Conservation (phyloP, 2,888 invertebrate genomes). For the Apamea sordens region DNA sequence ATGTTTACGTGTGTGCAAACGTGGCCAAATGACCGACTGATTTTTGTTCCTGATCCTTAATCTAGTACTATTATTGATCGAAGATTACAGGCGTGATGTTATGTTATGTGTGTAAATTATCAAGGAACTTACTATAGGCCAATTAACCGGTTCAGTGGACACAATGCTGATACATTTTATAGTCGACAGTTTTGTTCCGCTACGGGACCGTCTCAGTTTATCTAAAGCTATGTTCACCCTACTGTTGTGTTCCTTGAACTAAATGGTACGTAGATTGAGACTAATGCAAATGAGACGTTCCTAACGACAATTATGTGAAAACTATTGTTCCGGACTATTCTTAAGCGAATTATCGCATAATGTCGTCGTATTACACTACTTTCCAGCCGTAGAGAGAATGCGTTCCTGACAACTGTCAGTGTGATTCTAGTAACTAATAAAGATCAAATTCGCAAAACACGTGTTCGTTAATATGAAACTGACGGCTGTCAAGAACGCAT, state of each 20-base stretch:
- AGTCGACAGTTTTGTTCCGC: slow-evolving; percentile 36
- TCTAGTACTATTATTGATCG: too few relatives aligned
- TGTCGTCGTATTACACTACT: background rate
- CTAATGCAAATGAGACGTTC: slow-evolving; percentile 50
- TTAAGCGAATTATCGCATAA: background rate
- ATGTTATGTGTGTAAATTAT: background rate
- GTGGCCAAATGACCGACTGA: too few relatives aligned
- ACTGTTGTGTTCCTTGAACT: slow-evolving; percentile 43
- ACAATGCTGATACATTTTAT: slow-evolving; percentile 53
- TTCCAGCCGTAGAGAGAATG: background rate
- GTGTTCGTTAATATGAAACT: background rate
- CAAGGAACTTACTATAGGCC: slow-evolving; percentile 18
- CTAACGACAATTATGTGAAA: slow-evolving; percentile 23
- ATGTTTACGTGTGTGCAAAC: too few relatives aligned
- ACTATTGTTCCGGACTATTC: slow-evolving; percentile 30
- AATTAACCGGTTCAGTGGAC: slow-evolving; percentile 50
- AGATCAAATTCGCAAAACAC: background rate
- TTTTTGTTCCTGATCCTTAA: too few relatives aligned
- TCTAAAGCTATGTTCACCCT: slow-evolving; percentile 22
- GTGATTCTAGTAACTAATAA: background rate
- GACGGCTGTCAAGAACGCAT: background rate
- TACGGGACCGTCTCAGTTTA: slow-evolving; percentile 25
- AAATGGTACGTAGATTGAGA: slow-evolving; percentile 40
- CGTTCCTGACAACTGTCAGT: background rate
- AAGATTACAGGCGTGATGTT: background rate